These are phyloP conservation scores for Chloroclysta siterata DNA, from an alignment of 2,888 invertebrate genomes.

Conservation along the genomic window DNA sequence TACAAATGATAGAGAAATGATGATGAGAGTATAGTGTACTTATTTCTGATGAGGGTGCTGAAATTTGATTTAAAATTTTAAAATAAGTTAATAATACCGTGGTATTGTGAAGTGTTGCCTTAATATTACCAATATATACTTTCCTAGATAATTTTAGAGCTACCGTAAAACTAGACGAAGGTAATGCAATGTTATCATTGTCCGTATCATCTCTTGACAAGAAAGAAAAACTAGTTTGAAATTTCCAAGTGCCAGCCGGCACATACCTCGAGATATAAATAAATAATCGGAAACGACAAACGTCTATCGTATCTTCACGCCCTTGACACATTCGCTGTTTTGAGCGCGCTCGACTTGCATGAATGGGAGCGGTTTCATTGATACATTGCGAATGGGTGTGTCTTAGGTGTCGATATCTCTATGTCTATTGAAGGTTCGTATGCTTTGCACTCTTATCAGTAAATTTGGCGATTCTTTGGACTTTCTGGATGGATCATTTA, in stretches of 20 bases:
- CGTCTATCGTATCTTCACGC: slow-evolving; percentile 60
- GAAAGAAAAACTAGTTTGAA: slow-evolving; percentile 4
- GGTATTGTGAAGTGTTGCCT: too few species aligned
- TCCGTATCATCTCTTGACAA: slow-evolving; percentile 4
- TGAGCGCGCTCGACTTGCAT: slow-evolving; percentile 62
- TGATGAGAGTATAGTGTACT: too few species aligned
- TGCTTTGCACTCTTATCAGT: background rate
- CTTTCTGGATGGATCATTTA: background rate
- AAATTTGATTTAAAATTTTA: too few species aligned
- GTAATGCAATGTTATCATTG: too few species aligned
- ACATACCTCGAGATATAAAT: slow-evolving; percentile 38
- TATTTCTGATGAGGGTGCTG: too few species aligned
- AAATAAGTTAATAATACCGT: too few species aligned
- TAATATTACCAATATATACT: too few species aligned
- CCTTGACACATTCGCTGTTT: slow-evolving; percentile 64
- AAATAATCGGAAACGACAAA: slow-evolving; percentile 49
- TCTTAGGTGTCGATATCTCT: slow-evolving; percentile 54
- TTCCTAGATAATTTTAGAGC: too few species aligned
- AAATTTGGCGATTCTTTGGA: background rate
- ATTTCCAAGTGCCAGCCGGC: slow-evolving; percentile 13
- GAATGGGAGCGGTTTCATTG: slow-evolving; percentile 72
- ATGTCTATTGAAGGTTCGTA: background rate
- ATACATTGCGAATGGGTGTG: slow-evolving; percentile 63
- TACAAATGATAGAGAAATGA: too few species aligned
- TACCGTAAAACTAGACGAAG: too few species aligned